Evolutionary conservation across 2,888 invertebrate genomes (phyloP).

Genomic region (Hypsopygia costalis): DNA sequence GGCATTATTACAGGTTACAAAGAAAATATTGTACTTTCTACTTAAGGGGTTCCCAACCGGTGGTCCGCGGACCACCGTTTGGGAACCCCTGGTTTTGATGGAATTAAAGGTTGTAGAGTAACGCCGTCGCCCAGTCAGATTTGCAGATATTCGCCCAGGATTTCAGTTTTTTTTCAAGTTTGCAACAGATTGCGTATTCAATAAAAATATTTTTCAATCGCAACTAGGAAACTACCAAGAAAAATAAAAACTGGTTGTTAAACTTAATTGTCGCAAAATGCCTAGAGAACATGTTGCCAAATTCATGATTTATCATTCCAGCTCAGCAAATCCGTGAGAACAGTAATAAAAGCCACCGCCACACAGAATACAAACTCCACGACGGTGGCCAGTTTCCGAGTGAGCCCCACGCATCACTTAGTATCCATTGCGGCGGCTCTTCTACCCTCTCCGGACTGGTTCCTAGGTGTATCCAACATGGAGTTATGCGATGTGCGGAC

Average conservation of each 20-base stretch:
- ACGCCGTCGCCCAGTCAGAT: no score
- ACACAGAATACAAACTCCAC: constrained; percentile 46
- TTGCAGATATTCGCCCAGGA: no score
- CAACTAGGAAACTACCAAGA: no score
- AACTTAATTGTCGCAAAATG: no score
- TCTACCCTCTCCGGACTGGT: constrained; percentile 94
- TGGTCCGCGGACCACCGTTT: no score
- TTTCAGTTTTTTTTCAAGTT: neutral
- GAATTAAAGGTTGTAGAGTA: no score
- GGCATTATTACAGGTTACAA: no score
- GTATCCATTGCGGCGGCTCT: constrained; percentile 62
- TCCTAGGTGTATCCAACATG: constrained; percentile 93
- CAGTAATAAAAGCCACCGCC: constrained; percentile 62
- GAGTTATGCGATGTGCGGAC: constrained; percentile 92
- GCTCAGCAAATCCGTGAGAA: constrained; percentile 53
- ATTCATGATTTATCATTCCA: constrained; percentile 20
- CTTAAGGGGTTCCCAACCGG: no score
- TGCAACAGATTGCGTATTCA: neutral
- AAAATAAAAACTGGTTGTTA: no score
- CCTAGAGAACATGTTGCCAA: no score
- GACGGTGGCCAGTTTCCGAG: constrained; percentile 55
- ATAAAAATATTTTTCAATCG: neutral
- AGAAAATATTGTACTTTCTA: no score
- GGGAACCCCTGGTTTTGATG: no score
- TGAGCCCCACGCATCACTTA: constrained; percentile 51